A percentile compares a stretch with the other conserved stretches of the same genome.
Evolutionary conservation across 1,140 invertebrate species (phyloP).

Genomic region (Drosophila ercepeae): DNA sequence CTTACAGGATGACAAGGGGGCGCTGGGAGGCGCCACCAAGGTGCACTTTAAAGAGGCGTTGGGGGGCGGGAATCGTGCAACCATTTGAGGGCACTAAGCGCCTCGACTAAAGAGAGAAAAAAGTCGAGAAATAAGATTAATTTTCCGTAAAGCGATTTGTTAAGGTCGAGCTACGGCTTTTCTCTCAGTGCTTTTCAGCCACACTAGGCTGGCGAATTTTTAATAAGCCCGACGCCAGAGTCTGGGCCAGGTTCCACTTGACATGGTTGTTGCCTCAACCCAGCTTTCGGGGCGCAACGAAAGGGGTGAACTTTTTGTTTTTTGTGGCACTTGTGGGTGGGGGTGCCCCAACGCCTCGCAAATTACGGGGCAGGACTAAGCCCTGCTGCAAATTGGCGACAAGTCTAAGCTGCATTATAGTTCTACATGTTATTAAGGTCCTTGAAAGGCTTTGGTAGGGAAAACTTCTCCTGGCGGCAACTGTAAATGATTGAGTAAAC

Average conservation of each 20-base stretch:
- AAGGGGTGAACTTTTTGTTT: slow-evolving; percentile 27
- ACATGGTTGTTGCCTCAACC: slow-evolving; percentile 60
- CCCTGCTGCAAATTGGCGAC: slow-evolving; percentile 21
- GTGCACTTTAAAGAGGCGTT: background rate
- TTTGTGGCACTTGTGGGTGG: background rate
- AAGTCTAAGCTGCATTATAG: slow-evolving; percentile 49
- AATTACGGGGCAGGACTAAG: background rate
- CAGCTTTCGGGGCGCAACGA: slow-evolving; percentile 11
- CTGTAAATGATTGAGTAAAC: too few species aligned
- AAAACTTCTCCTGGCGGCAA: too few species aligned
- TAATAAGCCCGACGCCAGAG: slow-evolving; percentile 60
- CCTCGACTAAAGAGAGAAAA: slow-evolving; percentile 20
- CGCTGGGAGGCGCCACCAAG: background rate
- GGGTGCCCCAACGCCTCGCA: slow-evolving; percentile 38
- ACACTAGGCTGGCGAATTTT: slow-evolving; percentile 20
- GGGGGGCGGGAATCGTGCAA: slow-evolving; percentile 8
- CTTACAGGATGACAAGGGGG: background rate
- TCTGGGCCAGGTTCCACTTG: slow-evolving; percentile 59
- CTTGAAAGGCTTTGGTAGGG: slow-evolving; percentile 3
- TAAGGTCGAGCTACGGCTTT: too few species aligned
- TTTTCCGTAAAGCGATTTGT: too few species aligned
- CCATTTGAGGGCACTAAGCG: slow-evolving; percentile 59
- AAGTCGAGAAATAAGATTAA: too few species aligned
- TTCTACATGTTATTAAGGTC: slow-evolving; percentile 3
- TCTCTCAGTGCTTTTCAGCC: background rate